phyloP scores from a whole-genome alignment of 2,888 invertebrate genomes.

The Fabriciana adippe region DNA sequence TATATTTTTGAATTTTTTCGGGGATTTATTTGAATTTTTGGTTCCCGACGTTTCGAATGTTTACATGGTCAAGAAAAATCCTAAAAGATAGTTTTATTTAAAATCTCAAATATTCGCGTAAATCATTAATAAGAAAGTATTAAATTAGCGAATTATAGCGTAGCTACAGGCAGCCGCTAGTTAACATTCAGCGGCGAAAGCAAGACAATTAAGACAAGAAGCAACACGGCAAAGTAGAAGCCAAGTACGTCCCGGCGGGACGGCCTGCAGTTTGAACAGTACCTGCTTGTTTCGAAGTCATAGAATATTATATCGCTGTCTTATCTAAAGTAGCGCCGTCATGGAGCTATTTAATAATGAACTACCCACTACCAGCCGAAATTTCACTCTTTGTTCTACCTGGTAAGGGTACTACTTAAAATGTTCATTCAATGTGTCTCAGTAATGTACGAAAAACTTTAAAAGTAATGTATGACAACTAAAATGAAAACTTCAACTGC shows the following conservation, averaged over 20 bases:
- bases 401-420: not conserved
- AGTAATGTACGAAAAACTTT: not conserved
- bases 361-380: not conserved
- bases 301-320: conserved; percentile 21
- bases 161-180: not conserved
- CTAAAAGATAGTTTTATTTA: too few relatives aligned
- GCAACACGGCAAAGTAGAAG: not conserved
- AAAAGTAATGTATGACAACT: too few relatives aligned
- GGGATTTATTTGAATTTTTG: too few relatives aligned
- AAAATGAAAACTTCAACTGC: too few relatives aligned
- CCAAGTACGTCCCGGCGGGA: conserved; percentile 4
- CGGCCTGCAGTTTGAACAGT: not conserved
- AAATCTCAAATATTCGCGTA: too few relatives aligned
- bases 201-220: not conserved
- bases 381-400: not conserved
- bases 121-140: too few relatives aligned
- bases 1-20: too few relatives aligned
- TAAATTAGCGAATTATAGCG: too few relatives aligned
- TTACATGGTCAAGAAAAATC: too few relatives aligned
- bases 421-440: not conserved
- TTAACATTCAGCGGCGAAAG: not conserved
- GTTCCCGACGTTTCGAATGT: too few relatives aligned
- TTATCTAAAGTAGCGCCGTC: not conserved
- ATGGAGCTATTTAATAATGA: conserved; percentile 9
- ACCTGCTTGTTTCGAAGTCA: conserved; percentile 18